phyloP scores from a whole-genome alignment of 2,888 invertebrate genomes.

The Brachycybe producta region DNA sequence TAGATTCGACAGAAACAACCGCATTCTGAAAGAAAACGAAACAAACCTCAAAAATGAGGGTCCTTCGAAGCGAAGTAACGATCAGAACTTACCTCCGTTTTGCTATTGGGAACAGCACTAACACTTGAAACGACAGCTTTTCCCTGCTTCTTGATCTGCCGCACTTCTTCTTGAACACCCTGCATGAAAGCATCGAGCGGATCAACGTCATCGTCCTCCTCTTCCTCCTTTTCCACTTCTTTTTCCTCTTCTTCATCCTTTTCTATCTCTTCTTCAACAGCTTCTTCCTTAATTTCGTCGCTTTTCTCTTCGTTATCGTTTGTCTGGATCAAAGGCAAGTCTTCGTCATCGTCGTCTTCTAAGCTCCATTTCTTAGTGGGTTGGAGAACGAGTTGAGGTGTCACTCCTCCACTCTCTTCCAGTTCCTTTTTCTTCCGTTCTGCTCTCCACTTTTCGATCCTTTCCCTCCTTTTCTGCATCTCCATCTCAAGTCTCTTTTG shows the following conservation, averaged over 20 bases:
- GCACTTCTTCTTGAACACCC: constrained; percentile 60
- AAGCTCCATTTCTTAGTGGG: constrained; percentile 75
- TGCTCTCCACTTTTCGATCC: constrained; percentile 91
- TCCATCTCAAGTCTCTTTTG: constrained; percentile 79
- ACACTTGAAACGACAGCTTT: constrained; percentile 20
- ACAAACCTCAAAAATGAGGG: background rate
- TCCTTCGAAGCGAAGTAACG: background rate
- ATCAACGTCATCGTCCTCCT: constrained; percentile 67
- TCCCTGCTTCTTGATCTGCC: constrained; percentile 56
- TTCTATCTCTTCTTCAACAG: constrained; percentile 25
- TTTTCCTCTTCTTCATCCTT: constrained; percentile 24
- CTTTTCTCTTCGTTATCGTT: constrained; percentile 23
- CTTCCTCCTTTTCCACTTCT: constrained; percentile 25
- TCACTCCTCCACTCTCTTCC: constrained; percentile 44
- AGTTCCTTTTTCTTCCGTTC: constrained; percentile 79
- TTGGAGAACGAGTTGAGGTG: constrained; percentile 20
- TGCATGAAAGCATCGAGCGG: constrained; percentile 97
- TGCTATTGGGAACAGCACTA: constrained; percentile 15
- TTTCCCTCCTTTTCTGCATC: constrained; percentile 88
- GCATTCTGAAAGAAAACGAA: background rate
- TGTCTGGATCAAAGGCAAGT: constrained; percentile 41
- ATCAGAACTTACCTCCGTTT: constrained; percentile 10
- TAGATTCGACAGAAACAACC: no score
- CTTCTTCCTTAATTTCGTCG: constrained; percentile 19
- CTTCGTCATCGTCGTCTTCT: constrained; percentile 88